Evolutionary conservation across 2,888 invertebrate species (phyloP).

Genomic region (Drosophila paracracens): DNA sequence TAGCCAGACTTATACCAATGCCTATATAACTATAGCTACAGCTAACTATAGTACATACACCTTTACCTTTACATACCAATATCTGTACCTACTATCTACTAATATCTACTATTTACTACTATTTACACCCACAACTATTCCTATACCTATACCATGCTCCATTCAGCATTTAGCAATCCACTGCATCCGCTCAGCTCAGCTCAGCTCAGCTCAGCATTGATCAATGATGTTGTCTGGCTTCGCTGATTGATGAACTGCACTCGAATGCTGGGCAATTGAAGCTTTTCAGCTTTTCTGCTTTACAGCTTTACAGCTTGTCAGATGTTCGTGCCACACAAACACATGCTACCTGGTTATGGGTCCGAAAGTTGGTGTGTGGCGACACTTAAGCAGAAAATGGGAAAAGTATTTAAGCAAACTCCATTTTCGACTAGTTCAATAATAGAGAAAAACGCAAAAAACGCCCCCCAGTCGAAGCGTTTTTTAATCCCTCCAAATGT

Average conservation of each 20-base stretch:
- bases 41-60: neutral
- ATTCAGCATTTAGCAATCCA: conserved; percentile 15
- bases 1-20: too few relatives aligned
- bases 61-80: neutral
- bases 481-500: neutral
- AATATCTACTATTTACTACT: too few relatives aligned
- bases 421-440: neutral
- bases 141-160: neutral
- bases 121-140: neutral
- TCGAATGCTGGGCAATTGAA: conserved; percentile 2
- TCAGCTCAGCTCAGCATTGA: conserved; percentile 39
- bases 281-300: conserved; percentile 4
- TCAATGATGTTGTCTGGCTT: conserved; percentile 43
- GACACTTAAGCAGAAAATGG: neutral
- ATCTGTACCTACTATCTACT: neutral
- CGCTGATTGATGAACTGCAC: conserved; percentile 53
- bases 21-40: neutral
- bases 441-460: neutral
- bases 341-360: neutral
- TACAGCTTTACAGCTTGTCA: neutral
- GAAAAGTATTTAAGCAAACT: neutral
- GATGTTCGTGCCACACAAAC: neutral
- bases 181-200: conserved; percentile 23
- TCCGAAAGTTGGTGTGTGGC: neutral
- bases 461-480: neutral